A percentile compares a stretch with the other conserved stretches of the same genome.
These are phyloP conservation scores for Notothenia rossii DNA, from an alignment of 2,113 vertebrate species.

Conservation along the genomic window DNA sequence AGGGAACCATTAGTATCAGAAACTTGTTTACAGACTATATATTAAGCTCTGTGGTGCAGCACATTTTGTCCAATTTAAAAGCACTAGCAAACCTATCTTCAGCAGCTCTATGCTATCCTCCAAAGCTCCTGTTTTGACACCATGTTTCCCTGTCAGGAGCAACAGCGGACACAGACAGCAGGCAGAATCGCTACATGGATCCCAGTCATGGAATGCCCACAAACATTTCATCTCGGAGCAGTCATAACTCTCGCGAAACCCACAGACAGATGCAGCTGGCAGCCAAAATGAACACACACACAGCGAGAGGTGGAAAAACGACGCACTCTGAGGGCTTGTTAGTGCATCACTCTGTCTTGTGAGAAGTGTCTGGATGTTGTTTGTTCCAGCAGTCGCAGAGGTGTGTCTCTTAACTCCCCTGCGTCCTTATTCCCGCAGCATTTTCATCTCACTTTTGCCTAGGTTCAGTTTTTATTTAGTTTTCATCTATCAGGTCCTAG, in stretches of 20 bases:
- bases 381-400: slow-evolving; percentile 7
- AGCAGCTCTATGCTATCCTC: not conserved
- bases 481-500: slow-evolving; percentile 60
- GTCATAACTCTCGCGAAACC: slow-evolving; percentile 28
- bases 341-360: slow-evolving; percentile 44
- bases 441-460: slow-evolving; percentile 43
- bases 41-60: not conserved
- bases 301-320: slow-evolving; percentile 44
- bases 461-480: slow-evolving; percentile 50
- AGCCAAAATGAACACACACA: slow-evolving; percentile 44
- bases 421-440: not conserved
- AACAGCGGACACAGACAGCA: slow-evolving; percentile 27
- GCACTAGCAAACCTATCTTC: not conserved
- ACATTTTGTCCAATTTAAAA: slow-evolving; percentile 8
- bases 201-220: slow-evolving; percentile 54
- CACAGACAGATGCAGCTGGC: slow-evolving; percentile 60
- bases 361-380: slow-evolving; percentile 30
- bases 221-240: slow-evolving; percentile 49
- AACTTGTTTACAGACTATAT: slow-evolving; percentile 18
- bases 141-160: slow-evolving; percentile 39
- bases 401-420: slow-evolving; percentile 15
- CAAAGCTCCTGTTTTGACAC: slow-evolving; percentile 27
- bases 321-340: slow-evolving; percentile 63
- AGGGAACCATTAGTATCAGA: slow-evolving; percentile 10
- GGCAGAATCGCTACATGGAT: slow-evolving; percentile 39